Evolutionary conservation across 2,888 invertebrate genomes (phyloP).

Genomic region (Stenchaetothrips biformis): DNA sequence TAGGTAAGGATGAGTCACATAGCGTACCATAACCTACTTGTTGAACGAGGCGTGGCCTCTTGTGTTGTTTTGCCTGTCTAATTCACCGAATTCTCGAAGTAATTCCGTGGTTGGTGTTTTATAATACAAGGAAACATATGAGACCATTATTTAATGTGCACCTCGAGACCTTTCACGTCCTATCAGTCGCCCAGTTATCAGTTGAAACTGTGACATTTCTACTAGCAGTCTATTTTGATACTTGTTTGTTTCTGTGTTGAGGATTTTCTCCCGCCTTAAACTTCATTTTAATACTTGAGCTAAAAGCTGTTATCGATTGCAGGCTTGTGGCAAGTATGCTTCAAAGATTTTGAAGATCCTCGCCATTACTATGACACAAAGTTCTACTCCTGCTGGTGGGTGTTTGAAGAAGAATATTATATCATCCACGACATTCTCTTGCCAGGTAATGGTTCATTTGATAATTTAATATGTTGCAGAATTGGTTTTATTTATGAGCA

Average conservation of each 20-base stretch:
- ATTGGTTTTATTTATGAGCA: not conserved
- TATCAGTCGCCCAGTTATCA: too few species aligned
- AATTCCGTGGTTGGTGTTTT: not conserved
- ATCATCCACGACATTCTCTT: conserved; percentile 85
- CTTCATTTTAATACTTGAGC: not conserved
- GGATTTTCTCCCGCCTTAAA: not conserved
- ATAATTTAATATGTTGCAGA: not conserved
- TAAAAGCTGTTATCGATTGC: conserved; percentile 41
- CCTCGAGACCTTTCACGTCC: too few species aligned
- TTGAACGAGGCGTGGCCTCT: conserved; percentile 41
- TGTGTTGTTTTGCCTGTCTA: conserved; percentile 24
- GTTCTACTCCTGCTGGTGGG: conserved; percentile 92
- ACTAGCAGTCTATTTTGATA: not conserved
- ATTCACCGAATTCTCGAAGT: not conserved
- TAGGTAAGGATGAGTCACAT: conserved; percentile 57
- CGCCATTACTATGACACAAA: conserved; percentile 71
- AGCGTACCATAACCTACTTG: conserved; percentile 30
- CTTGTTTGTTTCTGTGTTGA: not conserved
- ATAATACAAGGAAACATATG: not conserved
- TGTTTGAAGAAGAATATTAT: conserved; percentile 94
- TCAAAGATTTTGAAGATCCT: conserved; percentile 79
- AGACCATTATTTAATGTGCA: too few species aligned
- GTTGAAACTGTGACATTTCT: not conserved
- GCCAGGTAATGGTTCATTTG: conserved; percentile 55
- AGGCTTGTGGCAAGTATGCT: conserved; percentile 95